Base-by-base conservation (phyloP, 2,797 vertebrate species). In the Prionace glauca region DNA sequence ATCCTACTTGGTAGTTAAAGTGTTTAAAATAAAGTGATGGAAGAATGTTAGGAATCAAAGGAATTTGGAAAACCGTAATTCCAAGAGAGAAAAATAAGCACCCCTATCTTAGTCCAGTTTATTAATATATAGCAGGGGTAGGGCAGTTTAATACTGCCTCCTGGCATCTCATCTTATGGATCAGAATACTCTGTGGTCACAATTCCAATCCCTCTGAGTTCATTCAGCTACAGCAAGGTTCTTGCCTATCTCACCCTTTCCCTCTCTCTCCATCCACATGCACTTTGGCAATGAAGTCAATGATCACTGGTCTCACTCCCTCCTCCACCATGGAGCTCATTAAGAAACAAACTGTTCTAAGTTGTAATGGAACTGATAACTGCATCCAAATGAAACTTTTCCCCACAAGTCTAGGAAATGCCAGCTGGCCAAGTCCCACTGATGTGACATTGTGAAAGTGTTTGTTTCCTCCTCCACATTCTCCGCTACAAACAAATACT, bases 341-440 rank as follows among this genome's bases (percentile, higher is more conserved):
- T 95, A 72, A 77, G 71, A 95, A 95, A 95, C 93, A 95, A 95
- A 95, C 93, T 95, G 93, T 95, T 95, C 93, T 77, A 77, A 72
- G 72, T 95, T 95, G 50, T 77, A 95, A 95, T 77, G 72, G 72
- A 95, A 95, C 90, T 95, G 72, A 77, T 95, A 95, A 77, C 93
- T 95, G 71, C 93, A 95, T 95, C 93, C 93, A 95, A 95, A 95
- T 95, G 93, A 95, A 95, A 95, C 93, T 95, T 95, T 92, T 77
- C 93, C 71, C 93, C 72, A 22, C 72, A 77, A 95, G 50, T 77
- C 71, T 74, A 41, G 41, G 20, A 77, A n/a, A 77, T 45, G 93
- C 93, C 93, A 95, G 93, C 93, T 95, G 93, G 93, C 93, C 29
- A 60, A 74, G 69, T 74, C 93, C 93, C 93, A 95, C 45, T 95